These are phyloP conservation scores for Phengaris alcon DNA, from an alignment of 2,888 invertebrate species.

Conservation along the genomic window DNA sequence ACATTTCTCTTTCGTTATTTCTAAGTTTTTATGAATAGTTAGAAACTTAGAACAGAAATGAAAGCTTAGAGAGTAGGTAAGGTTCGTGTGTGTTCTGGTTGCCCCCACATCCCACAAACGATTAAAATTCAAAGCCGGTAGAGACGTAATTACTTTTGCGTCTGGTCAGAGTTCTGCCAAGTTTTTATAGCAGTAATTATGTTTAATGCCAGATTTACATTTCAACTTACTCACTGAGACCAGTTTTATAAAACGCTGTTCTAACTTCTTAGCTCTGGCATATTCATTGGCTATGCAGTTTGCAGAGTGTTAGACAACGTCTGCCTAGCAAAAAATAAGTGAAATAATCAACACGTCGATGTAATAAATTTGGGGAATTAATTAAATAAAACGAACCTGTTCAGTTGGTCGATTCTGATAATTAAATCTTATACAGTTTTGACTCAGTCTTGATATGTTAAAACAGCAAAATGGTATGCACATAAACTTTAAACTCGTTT, in stretches of 20 bases:
- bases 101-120: constrained; percentile 44
- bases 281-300: neutral
- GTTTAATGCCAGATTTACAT: constrained; percentile 68
- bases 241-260: neutral
- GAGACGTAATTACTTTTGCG: constrained; percentile 72
- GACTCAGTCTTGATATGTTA: too few species aligned
- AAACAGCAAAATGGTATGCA: too few species aligned
- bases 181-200: constrained; percentile 72
- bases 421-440: too few species aligned
- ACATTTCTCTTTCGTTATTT: constrained; percentile 1
- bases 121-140: constrained; percentile 76
- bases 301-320: too few species aligned
- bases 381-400: too few species aligned
- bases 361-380: too few species aligned
- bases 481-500: too few species aligned
- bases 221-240: constrained; percentile 41
- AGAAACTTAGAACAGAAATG: neutral
- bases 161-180: constrained; percentile 65
- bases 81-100: constrained; percentile 20
- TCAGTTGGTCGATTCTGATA: too few species aligned
- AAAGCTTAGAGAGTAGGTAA: constrained; percentile 18
- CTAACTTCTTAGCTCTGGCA: neutral
- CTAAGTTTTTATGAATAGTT: constrained; percentile 2
- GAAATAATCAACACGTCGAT: too few species aligned
- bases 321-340: constrained; percentile 4